A percentile compares a stretch with the other conserved stretches of the same genome.
These are phyloP conservation scores for Pristionchus arcanus DNA, from an alignment of 2,888 invertebrate genomes.

Conservation along the genomic window DNA sequence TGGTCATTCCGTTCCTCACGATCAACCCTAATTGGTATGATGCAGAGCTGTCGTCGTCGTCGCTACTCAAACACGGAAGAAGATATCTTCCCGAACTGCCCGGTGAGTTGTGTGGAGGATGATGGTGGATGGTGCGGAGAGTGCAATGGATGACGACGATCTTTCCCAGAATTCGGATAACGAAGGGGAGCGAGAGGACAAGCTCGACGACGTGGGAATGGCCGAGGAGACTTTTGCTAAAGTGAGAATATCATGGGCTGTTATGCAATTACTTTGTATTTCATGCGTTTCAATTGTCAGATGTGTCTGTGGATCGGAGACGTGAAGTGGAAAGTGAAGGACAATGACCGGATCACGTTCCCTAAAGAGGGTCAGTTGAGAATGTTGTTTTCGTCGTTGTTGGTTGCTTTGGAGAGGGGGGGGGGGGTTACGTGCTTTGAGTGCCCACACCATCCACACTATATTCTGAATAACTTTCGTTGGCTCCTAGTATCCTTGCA, in stretches of 20 bases:
- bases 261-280: neutral
- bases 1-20: no score
- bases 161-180: neutral
- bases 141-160: neutral
- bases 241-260: neutral
- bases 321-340: neutral
- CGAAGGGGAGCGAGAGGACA: neutral
- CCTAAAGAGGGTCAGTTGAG: neutral
- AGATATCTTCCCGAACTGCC: neutral
- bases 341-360: neutral
- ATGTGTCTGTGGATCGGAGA: neutral
- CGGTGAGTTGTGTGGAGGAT: conserved; percentile 3
- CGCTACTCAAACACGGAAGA: neutral
- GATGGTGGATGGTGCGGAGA: neutral
- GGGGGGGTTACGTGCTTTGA: no score
- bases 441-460: no score
- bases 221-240: neutral
- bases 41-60: neutral
- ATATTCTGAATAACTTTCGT: no score
- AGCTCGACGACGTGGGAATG: neutral
- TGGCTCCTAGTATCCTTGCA: no score
- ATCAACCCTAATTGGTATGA: no score
- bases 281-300: neutral
- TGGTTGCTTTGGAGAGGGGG: no score
- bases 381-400: neutral